phyloP scores from a whole-genome alignment of 1,140 invertebrate species.

The Apis dorsata region DNA sequence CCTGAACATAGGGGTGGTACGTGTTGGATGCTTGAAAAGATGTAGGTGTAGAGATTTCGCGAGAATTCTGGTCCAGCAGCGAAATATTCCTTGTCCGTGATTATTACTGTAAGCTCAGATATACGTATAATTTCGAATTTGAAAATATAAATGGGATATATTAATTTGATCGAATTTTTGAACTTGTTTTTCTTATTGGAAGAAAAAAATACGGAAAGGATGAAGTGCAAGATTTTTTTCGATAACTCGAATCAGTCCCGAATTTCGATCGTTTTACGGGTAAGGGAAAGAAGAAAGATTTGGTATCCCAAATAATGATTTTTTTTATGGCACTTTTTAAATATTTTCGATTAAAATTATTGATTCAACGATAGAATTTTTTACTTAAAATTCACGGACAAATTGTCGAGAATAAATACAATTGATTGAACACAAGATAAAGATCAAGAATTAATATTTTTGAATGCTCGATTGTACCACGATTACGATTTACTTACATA shows the following conservation, averaged over 20 bases:
- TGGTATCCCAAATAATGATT: not conserved
- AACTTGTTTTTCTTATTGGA: not conserved
- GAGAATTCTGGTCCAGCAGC: not conserved
- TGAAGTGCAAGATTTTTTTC: not conserved
- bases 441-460: not conserved
- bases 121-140: not conserved
- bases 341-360: not conserved
- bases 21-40: not conserved
- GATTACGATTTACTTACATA: slow-evolving; percentile 32
- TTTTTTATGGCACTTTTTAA: slow-evolving; percentile 32
- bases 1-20: slow-evolving; percentile 3
- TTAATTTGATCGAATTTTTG: too few species aligned
- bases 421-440: not conserved
- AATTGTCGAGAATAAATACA: not conserved
- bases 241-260: not conserved
- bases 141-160: not conserved
- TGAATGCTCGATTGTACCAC: not conserved
- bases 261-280: not conserved
- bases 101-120: not conserved
- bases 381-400: slow-evolving; percentile 2
- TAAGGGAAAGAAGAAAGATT: not conserved
- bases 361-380: slow-evolving; percentile 1
- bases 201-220: too few species aligned
- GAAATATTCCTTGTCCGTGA: not conserved
- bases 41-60: not conserved